phyloP scores from a whole-genome alignment of 2,797 vertebrate species.

The Sebastes miniatus region DNA sequence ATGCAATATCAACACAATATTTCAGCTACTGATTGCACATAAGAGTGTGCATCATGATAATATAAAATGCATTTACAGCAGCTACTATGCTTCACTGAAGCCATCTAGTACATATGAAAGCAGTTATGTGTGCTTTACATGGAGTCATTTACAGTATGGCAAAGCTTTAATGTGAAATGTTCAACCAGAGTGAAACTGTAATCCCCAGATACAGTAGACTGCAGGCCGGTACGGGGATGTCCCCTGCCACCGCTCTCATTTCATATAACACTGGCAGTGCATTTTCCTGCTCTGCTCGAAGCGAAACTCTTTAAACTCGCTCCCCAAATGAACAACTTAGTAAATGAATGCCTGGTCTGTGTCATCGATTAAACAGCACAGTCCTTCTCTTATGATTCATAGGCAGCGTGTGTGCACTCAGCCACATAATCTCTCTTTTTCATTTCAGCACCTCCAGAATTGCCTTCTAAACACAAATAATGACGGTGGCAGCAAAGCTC shows the following conservation, averaged over 20 bases:
- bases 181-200: conserved; percentile 16
- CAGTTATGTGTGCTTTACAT: conserved; percentile 4
- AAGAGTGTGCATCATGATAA: not conserved
- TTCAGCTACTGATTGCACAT: not conserved
- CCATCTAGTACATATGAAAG: not conserved
- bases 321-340: conserved; percentile 64
- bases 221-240: conserved; percentile 15
- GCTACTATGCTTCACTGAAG: not conserved
- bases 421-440: conserved; percentile 77
- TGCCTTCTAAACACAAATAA: conserved; percentile 76
- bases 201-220: conserved; percentile 7
- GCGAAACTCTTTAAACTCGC: conserved; percentile 70
- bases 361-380: conserved; percentile 72
- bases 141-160: conserved; percentile 1
- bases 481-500: conserved; percentile 65
- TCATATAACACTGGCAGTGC: conserved; percentile 44
- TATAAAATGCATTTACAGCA: not conserved
- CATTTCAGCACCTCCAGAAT: conserved; percentile 75
- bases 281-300: conserved; percentile 54
- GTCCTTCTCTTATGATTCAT: conserved; percentile 66
- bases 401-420: conserved; percentile 63
- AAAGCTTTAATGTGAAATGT: conserved; percentile 25
- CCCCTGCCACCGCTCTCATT: conserved; percentile 52
- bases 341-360: conserved; percentile 66
- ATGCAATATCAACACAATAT: no score